Conservation (phyloP, 2,888 invertebrate genomes). For the Plutella xylostella region DNA sequence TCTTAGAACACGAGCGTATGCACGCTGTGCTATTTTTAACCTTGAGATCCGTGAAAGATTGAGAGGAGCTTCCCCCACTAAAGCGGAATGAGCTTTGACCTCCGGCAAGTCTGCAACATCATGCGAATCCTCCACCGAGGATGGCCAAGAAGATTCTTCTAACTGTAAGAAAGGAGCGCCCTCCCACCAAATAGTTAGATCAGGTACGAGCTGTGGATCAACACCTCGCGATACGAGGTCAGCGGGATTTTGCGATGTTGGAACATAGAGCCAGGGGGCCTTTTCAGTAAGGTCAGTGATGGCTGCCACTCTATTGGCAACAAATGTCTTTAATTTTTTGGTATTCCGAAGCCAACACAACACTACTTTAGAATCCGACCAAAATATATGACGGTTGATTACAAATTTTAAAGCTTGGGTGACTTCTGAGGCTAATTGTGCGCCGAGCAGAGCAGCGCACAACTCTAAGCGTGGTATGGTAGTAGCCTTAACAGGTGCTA, state of each 20-base stretch:
- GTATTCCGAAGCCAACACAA: constrained; percentile 2
- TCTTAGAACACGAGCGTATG: background rate
- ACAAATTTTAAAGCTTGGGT: background rate
- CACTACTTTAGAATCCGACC: constrained; percentile 5
- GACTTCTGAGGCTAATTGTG: background rate
- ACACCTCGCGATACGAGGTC: constrained; percentile 6
- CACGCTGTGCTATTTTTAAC: background rate
- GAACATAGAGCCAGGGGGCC: constrained; percentile 1
- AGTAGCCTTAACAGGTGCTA: background rate
- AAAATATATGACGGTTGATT: background rate
- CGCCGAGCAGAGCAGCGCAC: constrained; percentile 3
- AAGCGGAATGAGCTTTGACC: background rate
- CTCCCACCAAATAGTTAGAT: background rate
- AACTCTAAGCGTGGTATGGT: constrained; percentile 6
- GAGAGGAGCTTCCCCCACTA: too few species aligned
- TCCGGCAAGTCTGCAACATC: background rate
- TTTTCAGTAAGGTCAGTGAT: background rate
- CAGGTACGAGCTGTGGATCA: background rate
- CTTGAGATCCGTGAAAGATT: background rate
- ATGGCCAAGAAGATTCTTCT: background rate
- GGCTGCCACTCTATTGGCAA: background rate
- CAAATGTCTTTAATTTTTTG: background rate
- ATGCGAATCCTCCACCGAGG: background rate
- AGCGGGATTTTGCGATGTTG: constrained; percentile 3
- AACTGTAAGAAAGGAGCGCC: background rate